Evolutionary conservation across 2,888 invertebrate species (phyloP).

Genomic region (Phrixothrix hirtus): DNA sequence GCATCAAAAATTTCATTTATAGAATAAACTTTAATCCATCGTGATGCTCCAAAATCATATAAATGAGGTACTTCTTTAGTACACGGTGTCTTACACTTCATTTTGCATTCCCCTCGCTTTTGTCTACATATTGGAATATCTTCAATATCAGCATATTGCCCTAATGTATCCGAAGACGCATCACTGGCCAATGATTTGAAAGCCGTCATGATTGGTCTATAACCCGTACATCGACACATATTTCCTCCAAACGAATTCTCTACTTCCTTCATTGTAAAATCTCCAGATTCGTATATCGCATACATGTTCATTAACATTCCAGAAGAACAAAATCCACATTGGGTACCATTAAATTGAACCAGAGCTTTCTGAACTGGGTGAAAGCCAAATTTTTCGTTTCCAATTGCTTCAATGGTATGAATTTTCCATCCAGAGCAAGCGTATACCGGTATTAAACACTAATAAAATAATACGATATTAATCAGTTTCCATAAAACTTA

Average conservation of each 20-base stretch:
- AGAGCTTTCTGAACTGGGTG: constrained; percentile 65
- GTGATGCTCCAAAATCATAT: constrained; percentile 50
- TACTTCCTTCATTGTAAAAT: constrained; percentile 63
- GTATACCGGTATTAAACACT: constrained; percentile 61
- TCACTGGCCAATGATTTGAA: constrained; percentile 63
- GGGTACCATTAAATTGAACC: constrained; percentile 64
- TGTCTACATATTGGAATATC: constrained; percentile 48
- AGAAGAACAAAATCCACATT: too few relatives aligned
- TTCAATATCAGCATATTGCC: constrained; percentile 55
- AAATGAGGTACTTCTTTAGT: constrained; percentile 48
- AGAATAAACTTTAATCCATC: constrained; percentile 64
- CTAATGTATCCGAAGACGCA: constrained; percentile 49
- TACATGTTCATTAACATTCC: constrained; percentile 81
- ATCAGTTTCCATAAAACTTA: too few relatives aligned
- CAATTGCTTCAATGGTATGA: constrained; percentile 73
- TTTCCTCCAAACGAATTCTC: constrained; percentile 74
- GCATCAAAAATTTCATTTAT: constrained; percentile 63
- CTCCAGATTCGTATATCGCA: constrained; percentile 56
- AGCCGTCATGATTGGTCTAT: constrained; percentile 65
- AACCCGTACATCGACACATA: constrained; percentile 74
- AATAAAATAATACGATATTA: too few relatives aligned
- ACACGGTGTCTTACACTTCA: constrained; percentile 51
- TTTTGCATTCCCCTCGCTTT: constrained; percentile 38
- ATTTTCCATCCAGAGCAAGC: constrained; percentile 67
- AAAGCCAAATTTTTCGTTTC: constrained; percentile 64